These are phyloP conservation scores for Hirudo medicinalis DNA, from an alignment of 1,140 invertebrate genomes.

Conservation along the genomic window DNA sequence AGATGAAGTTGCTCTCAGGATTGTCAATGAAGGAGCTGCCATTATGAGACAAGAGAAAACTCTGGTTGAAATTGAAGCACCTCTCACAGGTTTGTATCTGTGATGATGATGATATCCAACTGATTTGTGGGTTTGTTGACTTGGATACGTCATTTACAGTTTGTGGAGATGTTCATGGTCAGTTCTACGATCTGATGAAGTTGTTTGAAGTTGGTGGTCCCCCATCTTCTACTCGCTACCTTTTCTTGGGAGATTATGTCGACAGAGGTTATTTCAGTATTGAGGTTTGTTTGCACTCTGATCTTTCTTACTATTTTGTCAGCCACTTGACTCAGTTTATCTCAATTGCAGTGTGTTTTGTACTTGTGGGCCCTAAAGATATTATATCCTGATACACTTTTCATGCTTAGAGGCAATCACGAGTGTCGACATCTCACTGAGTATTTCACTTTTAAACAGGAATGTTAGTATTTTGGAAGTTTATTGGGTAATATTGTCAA, in stretches of 20 bases:
- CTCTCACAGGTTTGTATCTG: slow-evolving; percentile 11
- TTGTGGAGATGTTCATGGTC: slow-evolving; percentile 98
- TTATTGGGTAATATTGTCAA: not conserved
- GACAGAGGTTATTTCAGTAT: slow-evolving; percentile 99
- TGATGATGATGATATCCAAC: not conserved
- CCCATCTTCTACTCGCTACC: slow-evolving; percentile 94
- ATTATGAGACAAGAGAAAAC: slow-evolving; percentile 18
- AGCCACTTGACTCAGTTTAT: too few species aligned
- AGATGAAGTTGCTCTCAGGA: slow-evolving; percentile 16
- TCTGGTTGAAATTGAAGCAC: slow-evolving; percentile 19
- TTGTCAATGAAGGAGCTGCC: slow-evolving; percentile 16
- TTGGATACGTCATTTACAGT: slow-evolving; percentile 47
- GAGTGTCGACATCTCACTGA: slow-evolving; percentile 99
- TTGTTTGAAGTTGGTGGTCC: slow-evolving; percentile 98
- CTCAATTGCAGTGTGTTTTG: slow-evolving; percentile 70
- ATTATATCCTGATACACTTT: slow-evolving; percentile 94
- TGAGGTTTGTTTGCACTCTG: slow-evolving; percentile 46
- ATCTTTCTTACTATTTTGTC: too few species aligned
- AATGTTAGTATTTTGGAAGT: slow-evolving; percentile 56
- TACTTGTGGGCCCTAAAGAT: slow-evolving; percentile 99
- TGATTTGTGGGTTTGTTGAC: not conserved
- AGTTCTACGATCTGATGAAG: slow-evolving; percentile 99
- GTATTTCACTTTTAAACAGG: slow-evolving; percentile 99
- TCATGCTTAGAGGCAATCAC: slow-evolving; percentile 96
- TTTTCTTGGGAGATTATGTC: slow-evolving; percentile 99